phyloP scores from a whole-genome alignment of 1,140 invertebrate species.

The Drosophila baimaii region DNA sequence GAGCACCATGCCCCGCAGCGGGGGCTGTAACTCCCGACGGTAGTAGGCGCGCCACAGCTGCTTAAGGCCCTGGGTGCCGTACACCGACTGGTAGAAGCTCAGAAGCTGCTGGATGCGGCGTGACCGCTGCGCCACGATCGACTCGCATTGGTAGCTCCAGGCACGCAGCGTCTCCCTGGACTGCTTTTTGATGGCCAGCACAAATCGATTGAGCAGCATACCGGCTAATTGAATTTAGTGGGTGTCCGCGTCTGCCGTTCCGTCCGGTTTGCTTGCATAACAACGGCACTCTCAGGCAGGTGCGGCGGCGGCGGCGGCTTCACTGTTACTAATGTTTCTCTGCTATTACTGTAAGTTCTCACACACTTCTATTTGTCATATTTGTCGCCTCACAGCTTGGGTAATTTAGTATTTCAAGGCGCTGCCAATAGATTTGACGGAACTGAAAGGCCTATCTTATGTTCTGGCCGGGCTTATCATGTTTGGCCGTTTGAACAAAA shows the following conservation, averaged over 20 bases:
- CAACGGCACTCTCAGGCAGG: slow-evolving; percentile 38
- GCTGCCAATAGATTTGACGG: slow-evolving; percentile 19
- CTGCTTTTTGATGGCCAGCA: slow-evolving; percentile 84
- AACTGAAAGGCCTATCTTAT: slow-evolving; percentile 25
- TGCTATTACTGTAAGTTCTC: slow-evolving; percentile 49
- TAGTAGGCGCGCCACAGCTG: slow-evolving; percentile 86
- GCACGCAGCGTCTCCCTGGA: slow-evolving; percentile 84
- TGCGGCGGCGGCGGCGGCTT: slow-evolving; percentile 33
- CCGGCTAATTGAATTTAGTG: slow-evolving; percentile 64
- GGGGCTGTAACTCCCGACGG: slow-evolving; percentile 75
- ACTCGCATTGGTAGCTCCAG: slow-evolving; percentile 88
- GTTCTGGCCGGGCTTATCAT: slow-evolving; percentile 66
- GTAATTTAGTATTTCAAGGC: slow-evolving; percentile 54
- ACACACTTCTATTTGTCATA: slow-evolving; percentile 51
- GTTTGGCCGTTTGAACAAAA: slow-evolving; percentile 29
- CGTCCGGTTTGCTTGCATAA: slow-evolving; percentile 56
- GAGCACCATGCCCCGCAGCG: slow-evolving; percentile 65
- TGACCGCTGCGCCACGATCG: slow-evolving; percentile 87
- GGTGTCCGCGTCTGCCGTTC: slow-evolving; percentile 27
- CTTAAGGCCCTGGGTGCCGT: slow-evolving; percentile 86
- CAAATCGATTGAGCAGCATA: slow-evolving; percentile 76
- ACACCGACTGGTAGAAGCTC: slow-evolving; percentile 87
- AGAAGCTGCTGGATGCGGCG: slow-evolving; percentile 87
- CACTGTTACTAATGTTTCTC: slow-evolving; percentile 52
- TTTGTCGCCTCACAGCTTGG: slow-evolving; percentile 53